A percentile compares a stretch with the other conserved stretches of the same genome.
phyloP scores from a whole-genome alignment of 2,888 invertebrate species.

The Zygaena filipendulae region DNA sequence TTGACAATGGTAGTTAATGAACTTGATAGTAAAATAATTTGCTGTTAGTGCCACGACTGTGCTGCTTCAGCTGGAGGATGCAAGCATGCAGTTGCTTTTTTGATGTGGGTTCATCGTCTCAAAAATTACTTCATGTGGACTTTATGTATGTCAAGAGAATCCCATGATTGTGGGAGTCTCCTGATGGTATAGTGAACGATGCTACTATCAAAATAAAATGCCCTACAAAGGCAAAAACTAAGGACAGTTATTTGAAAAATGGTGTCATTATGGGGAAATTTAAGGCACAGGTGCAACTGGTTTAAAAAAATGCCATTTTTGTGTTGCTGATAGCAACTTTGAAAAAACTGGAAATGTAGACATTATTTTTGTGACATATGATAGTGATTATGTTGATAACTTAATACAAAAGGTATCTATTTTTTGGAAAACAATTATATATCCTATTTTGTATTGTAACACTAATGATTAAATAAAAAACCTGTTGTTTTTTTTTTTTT shows the following conservation, averaged over 20 bases:
- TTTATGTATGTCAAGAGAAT: constrained; percentile 1
- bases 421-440: too few relatives aligned
- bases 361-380: constrained; percentile 3
- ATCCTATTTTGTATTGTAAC: too few relatives aligned
- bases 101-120: constrained; percentile 25
- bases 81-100: constrained; percentile 25
- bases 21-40: too few relatives aligned
- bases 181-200: constrained; percentile 7
- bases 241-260: constrained; percentile 6
- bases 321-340: constrained; percentile 8
- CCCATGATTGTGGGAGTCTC: constrained; percentile 9
- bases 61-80: constrained; percentile 22
- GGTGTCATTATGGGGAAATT: constrained; percentile 3
- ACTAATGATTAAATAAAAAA: too few relatives aligned
- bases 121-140: constrained; percentile 1
- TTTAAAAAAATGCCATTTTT: constrained; percentile 5
- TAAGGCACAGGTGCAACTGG: constrained; percentile 5
- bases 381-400: constrained; percentile 4
- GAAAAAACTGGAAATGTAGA: constrained; percentile 1
- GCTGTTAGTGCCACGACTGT: constrained; percentile 24
- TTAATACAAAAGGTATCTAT: not conserved
- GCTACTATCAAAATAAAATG: constrained; percentile 8
- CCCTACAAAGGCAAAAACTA: constrained; percentile 4
- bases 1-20: too few relatives aligned
- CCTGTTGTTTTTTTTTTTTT: too few relatives aligned